Conservation (phyloP, 2,888 invertebrate genomes). For the Drosophila yooni region DNA sequence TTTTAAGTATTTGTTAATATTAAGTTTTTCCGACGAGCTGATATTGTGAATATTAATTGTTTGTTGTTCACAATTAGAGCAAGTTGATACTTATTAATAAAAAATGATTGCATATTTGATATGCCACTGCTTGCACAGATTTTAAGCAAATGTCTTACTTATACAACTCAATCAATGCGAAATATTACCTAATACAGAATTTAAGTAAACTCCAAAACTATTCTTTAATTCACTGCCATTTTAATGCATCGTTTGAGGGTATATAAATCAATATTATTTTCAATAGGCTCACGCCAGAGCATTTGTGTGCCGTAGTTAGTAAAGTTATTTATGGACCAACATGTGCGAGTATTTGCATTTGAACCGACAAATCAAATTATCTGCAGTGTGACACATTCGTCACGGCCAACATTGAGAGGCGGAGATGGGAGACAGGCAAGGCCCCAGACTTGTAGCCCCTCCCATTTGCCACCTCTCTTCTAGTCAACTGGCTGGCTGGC, state of each 20-base stretch:
- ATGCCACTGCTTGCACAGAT: background rate
- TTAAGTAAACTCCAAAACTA: background rate
- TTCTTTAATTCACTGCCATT: background rate
- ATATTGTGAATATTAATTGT: too few relatives aligned
- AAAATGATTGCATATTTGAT: background rate
- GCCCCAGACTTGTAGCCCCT: constrained; percentile 7
- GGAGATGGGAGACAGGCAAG: constrained; percentile 16
- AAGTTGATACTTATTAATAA: background rate
- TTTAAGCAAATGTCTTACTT: background rate
- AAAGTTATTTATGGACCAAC: constrained; percentile 52
- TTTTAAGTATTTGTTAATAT: background rate
- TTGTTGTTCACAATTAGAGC: background rate
- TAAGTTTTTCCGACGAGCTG: background rate
- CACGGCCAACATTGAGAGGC: constrained; percentile 38
- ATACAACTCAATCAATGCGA: background rate
- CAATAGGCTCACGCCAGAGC: background rate
- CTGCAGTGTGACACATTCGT: constrained; percentile 68
- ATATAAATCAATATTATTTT: constrained; percentile 31
- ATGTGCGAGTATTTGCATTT: constrained; percentile 51
- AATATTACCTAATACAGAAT: background rate
- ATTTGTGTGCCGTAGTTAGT: constrained; percentile 29
- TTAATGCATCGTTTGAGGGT: background rate
- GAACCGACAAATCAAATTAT: constrained; percentile 70
- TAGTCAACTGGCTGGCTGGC: background rate
- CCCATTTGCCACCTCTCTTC: background rate